Evolutionary conservation across 1,140 invertebrate species (phyloP).

Genomic region (Heliconius congener): DNA sequence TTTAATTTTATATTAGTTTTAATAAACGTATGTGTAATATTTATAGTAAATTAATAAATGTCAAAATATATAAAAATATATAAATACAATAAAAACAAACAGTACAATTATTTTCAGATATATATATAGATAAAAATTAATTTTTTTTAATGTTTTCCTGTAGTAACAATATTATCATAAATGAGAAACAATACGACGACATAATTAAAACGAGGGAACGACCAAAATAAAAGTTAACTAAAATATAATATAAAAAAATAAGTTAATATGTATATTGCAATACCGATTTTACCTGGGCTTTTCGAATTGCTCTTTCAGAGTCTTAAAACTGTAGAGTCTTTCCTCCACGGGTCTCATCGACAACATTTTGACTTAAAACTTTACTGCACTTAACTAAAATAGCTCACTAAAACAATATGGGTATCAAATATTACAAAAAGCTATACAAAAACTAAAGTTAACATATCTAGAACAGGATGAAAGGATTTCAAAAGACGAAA

Average conservation of each 20-base stretch:
- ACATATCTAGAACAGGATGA: slow-evolving; percentile 17
- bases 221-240: too few relatives aligned
- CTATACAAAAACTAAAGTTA: slow-evolving; percentile 19
- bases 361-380: slow-evolving; percentile 54
- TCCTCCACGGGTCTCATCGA: slow-evolving; percentile 58
- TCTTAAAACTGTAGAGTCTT: slow-evolving; percentile 69
- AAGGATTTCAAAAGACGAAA: slow-evolving; percentile 11
- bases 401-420: slow-evolving; percentile 13
- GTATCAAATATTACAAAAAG: slow-evolving; percentile 22
- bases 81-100: too few relatives aligned
- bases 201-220: too few relatives aligned
- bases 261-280: not conserved
- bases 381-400: slow-evolving; percentile 33
- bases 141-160: too few relatives aligned
- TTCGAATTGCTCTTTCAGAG: slow-evolving; percentile 71
- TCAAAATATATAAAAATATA: not conserved
- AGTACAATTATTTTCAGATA: too few relatives aligned
- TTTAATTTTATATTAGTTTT: not conserved
- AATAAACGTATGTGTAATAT: not conserved
- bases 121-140: too few relatives aligned
- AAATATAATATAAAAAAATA: too few relatives aligned
- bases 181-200: too few relatives aligned
- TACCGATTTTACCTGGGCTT: slow-evolving; percentile 56
- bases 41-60: not conserved
- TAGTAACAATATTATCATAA: too few relatives aligned